Evolutionary conservation across 2,797 vertebrate species (phyloP).

Genomic region (Gadopsis bispinosus): DNA sequence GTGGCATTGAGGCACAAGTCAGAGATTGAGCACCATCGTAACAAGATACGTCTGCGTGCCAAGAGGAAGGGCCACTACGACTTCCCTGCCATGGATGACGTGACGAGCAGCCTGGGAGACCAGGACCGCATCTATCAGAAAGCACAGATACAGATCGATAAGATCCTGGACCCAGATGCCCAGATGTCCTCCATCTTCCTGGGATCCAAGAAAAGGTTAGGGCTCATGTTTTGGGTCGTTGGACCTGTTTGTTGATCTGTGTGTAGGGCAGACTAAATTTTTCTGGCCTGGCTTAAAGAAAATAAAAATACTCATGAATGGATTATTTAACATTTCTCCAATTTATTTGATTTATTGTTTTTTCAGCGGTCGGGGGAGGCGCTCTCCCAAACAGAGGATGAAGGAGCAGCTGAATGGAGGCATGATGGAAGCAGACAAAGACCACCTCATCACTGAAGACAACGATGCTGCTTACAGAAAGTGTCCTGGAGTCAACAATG

Average conservation of each 20-base stretch:
- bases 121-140: constrained; percentile 94
- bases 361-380: constrained; percentile 88
- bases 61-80: constrained; percentile 98
- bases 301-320: neutral
- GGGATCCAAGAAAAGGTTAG: constrained; percentile 93
- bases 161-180: constrained; percentile 93
- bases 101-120: constrained; percentile 84
- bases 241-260: neutral
- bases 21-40: constrained; percentile 98
- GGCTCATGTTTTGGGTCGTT: neutral
- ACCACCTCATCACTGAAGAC: constrained; percentile 93
- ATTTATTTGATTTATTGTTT: neutral
- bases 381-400: constrained; percentile 92
- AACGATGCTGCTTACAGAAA: constrained; percentile 93
- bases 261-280: neutral
- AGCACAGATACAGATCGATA: constrained; percentile 96
- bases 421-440: constrained; percentile 91
- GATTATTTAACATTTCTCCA: rapidly evolving
- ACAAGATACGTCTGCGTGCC: constrained; percentile 96
- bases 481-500: constrained; percentile 96
- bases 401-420: constrained; percentile 92
- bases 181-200: constrained; percentile 90
- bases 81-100: constrained; percentile 94
- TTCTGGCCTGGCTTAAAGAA: neutral
- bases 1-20: constrained; percentile 96